Percentiles rank a stretch among this genome's conserved stretches.
These are phyloP conservation scores for Cygnus buccinator DNA, from an alignment of 2,113 vertebrate genomes.

Conservation along the genomic window DNA sequence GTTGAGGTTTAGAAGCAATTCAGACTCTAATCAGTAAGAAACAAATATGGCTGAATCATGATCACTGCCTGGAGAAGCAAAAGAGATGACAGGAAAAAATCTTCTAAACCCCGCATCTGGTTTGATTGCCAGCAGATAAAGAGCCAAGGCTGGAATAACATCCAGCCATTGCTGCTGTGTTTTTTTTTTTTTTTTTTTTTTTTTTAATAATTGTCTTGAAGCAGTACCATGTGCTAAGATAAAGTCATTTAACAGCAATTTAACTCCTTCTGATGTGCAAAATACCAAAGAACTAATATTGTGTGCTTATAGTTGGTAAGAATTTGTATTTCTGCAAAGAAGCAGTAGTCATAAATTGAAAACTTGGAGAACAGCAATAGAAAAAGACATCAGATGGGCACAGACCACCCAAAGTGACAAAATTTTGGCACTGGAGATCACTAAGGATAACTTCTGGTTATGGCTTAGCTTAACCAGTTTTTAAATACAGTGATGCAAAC, in stretches of 20 bases:
- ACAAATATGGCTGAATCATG: background rate
- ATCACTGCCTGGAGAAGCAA: background rate
- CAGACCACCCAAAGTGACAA: background rate
- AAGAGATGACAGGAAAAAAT: background rate
- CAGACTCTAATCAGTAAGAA: background rate
- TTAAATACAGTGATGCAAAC: background rate
- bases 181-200: background rate
- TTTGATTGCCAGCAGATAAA: background rate
- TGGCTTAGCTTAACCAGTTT: background rate
- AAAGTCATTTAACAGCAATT: background rate
- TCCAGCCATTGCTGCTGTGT: background rate
- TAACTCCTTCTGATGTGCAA: background rate
- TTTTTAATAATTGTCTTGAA: background rate
- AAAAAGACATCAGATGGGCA: background rate
- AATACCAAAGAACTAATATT: background rate
- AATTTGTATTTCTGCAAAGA: conserved; percentile 14
- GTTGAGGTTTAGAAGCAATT: background rate
- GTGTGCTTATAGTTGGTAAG: background rate
- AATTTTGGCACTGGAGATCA: background rate
- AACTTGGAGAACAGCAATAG: background rate
- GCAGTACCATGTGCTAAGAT: background rate
- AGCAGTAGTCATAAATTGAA: background rate
- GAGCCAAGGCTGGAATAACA: background rate
- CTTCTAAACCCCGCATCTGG: background rate
- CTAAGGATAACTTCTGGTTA: background rate